Conservation (phyloP, 2,888 invertebrate genomes). For the Meliscaeva auricollis region DNA sequence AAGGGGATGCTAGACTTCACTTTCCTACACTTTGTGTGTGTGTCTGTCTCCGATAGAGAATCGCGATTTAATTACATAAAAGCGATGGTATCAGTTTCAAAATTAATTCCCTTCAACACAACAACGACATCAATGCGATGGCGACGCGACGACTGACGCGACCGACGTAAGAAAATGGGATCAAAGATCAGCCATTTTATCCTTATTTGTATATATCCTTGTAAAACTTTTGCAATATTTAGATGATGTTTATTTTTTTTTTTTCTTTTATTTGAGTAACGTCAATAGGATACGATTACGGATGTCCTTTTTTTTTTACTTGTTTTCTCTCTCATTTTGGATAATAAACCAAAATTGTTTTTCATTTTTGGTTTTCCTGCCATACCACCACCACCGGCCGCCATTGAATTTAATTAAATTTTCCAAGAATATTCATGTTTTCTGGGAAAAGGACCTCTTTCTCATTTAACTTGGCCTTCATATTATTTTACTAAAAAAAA, state of each 20-base stretch:
- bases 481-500: not conserved
- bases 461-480: not conserved
- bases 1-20: not conserved
- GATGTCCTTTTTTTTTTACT: not conserved
- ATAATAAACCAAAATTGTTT: constrained; percentile 29
- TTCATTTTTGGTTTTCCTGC: constrained; percentile 1
- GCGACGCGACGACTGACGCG: no score
- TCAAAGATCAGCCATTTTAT: constrained; percentile 26
- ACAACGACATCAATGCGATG: no score
- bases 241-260: not conserved
- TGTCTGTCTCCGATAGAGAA: not conserved
- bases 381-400: no score
- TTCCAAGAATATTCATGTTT: constrained; percentile 21
- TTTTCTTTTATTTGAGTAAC: constrained; percentile 3
- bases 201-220: not conserved
- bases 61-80: constrained; percentile 67
- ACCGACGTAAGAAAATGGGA: constrained; percentile 9
- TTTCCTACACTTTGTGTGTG: not conserved
- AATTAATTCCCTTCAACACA: constrained; percentile 44
- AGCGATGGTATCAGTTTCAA: constrained; percentile 57
- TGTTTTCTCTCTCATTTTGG: not conserved
- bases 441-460: not conserved
- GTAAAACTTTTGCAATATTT: constrained; percentile 23
- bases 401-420: constrained; percentile 41
- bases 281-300: constrained; percentile 22